phyloP scores from a whole-genome alignment of 1,140 invertebrate species.

The Ostrea denselamellosa region DNA sequence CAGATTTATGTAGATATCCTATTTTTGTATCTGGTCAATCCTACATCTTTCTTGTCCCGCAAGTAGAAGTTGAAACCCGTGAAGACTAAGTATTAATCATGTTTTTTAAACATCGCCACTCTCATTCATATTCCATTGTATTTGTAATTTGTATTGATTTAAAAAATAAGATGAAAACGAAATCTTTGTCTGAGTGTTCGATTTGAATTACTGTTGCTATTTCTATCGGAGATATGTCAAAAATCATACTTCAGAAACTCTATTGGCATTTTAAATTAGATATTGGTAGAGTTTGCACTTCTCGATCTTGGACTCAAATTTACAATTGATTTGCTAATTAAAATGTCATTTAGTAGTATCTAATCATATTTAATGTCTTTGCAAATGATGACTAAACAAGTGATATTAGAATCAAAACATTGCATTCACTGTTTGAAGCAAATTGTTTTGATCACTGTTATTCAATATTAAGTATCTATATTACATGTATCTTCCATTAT shows the following conservation, averaged over 20 bases:
- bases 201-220: not conserved
- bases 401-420: too few relatives aligned
- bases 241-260: not conserved
- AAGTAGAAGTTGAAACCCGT: not conserved
- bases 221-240: conserved; percentile 21
- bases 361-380: too few relatives aligned
- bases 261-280: conserved; percentile 32
- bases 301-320: conserved; percentile 22
- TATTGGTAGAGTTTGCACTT: not conserved
- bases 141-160: conserved; percentile 3
- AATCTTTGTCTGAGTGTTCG: not conserved
- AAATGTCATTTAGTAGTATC: not conserved
- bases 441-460: too few relatives aligned
- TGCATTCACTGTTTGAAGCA: too few relatives aligned
- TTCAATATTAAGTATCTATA: too few relatives aligned
- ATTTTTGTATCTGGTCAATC: not conserved
- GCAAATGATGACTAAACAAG: too few relatives aligned
- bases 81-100: not conserved
- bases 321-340: not conserved
- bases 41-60: not conserved
- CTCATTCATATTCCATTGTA: not conserved
- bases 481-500: too few relatives aligned
- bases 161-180: conserved; percentile 19
- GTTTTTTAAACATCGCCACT: not conserved
- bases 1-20: not conserved